phyloP scores from a whole-genome alignment of 1,140 invertebrate species.

The Pollicipes pollicipes region DNA sequence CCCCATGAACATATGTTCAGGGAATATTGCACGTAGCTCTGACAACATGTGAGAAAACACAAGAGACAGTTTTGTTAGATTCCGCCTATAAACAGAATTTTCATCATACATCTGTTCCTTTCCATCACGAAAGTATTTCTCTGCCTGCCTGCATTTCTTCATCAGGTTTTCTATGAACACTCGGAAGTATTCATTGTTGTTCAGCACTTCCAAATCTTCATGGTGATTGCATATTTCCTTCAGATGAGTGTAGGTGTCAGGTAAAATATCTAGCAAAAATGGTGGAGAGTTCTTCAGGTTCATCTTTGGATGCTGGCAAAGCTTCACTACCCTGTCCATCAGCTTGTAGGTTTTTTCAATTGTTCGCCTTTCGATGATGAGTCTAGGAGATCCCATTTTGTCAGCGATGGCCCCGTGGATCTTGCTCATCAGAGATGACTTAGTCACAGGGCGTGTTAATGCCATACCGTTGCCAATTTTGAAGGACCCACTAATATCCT shows the following conservation, averaged over 20 bases:
- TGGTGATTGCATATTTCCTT: constrained; percentile 86
- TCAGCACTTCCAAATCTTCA: constrained; percentile 74
- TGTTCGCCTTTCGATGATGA: constrained; percentile 84
- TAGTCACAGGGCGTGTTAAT: background rate
- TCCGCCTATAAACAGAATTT: constrained; percentile 81
- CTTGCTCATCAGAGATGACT: background rate
- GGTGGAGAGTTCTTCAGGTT: constrained; percentile 98
- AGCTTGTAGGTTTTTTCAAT: constrained; percentile 95
- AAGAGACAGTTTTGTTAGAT: constrained; percentile 92
- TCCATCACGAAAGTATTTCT: constrained; percentile 94
- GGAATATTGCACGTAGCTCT: constrained; percentile 95
- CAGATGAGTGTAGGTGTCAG: constrained; percentile 94
- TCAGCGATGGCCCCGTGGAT: constrained; percentile 71
- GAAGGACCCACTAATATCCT: too few relatives aligned
- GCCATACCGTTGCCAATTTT: constrained; percentile 32
- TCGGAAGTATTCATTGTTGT: constrained; percentile 58
- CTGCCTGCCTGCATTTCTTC: constrained; percentile 94
- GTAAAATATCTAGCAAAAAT: constrained; percentile 96
- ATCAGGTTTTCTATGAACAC: constrained; percentile 97
- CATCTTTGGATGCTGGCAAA: constrained; percentile 97
- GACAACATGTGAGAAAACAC: constrained; percentile 99
- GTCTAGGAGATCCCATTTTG: constrained; percentile 54
- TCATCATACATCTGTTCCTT: constrained; percentile 99
- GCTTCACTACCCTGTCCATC: constrained; percentile 96
- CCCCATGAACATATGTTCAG: constrained; percentile 75